These are phyloP conservation scores for Hafferia zeledoni DNA, from an alignment of 2,797 vertebrate genomes.

Conservation along the genomic window DNA sequence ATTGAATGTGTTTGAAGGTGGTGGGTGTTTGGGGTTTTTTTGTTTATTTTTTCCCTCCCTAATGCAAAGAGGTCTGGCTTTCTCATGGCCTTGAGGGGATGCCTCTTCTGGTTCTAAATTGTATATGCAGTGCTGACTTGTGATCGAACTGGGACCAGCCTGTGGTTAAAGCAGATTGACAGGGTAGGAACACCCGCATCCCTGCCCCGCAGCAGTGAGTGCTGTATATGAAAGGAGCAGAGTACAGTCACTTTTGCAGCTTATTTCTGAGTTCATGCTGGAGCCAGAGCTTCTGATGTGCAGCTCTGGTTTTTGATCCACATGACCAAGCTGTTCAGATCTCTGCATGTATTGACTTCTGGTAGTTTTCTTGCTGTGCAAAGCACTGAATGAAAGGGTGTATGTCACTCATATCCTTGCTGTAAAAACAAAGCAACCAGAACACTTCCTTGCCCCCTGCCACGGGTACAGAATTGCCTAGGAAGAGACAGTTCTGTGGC, in stretches of 20 bases:
- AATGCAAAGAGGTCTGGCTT: background rate
- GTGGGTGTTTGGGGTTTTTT: accelerated
- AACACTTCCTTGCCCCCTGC: background rate
- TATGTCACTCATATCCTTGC: background rate
- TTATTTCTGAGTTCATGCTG: background rate
- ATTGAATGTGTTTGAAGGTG: background rate
- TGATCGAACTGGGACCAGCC: background rate
- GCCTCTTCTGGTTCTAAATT: background rate
- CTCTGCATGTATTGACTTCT: background rate
- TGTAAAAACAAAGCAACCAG: background rate
- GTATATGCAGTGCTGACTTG: background rate
- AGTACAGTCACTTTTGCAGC: background rate
- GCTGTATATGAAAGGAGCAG: background rate
- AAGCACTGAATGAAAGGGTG: background rate
- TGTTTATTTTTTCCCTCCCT: background rate
- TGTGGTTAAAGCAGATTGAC: background rate
- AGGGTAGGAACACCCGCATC: background rate
- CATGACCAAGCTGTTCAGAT: background rate
- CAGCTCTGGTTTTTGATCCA: background rate
- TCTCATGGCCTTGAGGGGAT: background rate
- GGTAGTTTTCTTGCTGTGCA: background rate
- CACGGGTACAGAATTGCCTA: background rate
- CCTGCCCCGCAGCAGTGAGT: background rate
- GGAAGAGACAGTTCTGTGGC: background rate
- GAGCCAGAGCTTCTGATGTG: background rate